Percentiles rank a stretch among this genome's conserved stretches.
These are phyloP conservation scores for Vollenhovia emeryi DNA, from an alignment of 1,140 invertebrate genomes.

Conservation along the genomic window DNA sequence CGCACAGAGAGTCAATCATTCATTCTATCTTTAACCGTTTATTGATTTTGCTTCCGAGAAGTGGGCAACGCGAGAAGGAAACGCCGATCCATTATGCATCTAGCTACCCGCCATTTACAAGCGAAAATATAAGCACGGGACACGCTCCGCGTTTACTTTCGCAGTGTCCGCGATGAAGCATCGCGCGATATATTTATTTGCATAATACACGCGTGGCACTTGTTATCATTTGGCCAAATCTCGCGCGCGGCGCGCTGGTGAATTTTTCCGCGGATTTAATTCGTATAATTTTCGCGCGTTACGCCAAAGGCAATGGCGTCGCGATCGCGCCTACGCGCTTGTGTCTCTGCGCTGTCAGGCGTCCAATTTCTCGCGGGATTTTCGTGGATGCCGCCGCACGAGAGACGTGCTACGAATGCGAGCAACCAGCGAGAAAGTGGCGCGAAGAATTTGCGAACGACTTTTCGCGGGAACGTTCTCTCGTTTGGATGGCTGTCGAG, in stretches of 20 bases:
- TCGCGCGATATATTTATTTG: background rate
- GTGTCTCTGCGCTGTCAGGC: background rate
- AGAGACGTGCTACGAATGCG: conserved; percentile 17
- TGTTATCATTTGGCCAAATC: background rate
- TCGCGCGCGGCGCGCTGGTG: background rate
- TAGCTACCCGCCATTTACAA: conserved; percentile 24
- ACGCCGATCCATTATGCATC: conserved; percentile 35
- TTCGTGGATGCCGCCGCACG: no score
- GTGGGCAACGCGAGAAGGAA: conserved; percentile 2
- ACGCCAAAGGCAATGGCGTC: background rate
- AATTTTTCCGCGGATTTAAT: background rate
- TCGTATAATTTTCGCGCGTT: background rate
- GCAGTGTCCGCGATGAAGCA: background rate
- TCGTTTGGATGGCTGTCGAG: conserved; percentile 57
- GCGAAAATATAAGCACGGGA: conserved; percentile 10
- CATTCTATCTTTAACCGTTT: conserved; percentile 50
- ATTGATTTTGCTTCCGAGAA: conserved; percentile 41
- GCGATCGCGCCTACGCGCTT: background rate
- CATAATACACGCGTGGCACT: no score
- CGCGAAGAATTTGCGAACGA: conserved; percentile 41
- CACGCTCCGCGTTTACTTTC: background rate
- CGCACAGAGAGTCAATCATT: conserved; percentile 21
- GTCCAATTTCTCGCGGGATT: conserved; percentile 29
- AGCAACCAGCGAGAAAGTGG: conserved; percentile 1
- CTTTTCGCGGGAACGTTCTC: conserved; percentile 43